These are phyloP conservation scores for Cerceris rybyensis DNA, from an alignment of 2,888 invertebrate genomes.

Conservation along the genomic window DNA sequence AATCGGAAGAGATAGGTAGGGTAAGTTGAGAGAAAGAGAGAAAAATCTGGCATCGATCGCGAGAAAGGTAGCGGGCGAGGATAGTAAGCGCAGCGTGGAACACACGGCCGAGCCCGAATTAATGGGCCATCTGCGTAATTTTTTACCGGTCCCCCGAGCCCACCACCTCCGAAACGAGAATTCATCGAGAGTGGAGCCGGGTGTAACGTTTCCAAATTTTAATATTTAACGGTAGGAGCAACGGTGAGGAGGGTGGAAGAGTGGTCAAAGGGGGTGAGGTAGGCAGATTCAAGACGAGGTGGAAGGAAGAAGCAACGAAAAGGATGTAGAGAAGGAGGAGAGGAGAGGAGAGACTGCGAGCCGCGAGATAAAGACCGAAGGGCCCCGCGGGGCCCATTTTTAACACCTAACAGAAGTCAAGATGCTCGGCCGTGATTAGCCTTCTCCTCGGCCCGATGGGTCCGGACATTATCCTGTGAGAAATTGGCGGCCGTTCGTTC, in stretches of 20 bases:
- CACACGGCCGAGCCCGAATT: constrained; percentile 37
- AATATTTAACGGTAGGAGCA: constrained; percentile 64
- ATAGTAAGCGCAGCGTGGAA: constrained; percentile 7
- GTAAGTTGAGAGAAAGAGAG: neutral
- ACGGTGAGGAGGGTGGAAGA: neutral
- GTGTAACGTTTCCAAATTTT: constrained; percentile 72
- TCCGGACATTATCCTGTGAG: constrained; percentile 75
- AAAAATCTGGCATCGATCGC: constrained; percentile 21
- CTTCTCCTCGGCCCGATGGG: constrained; percentile 57
- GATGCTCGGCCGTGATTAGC: constrained; percentile 75
- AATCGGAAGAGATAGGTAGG: too few relatives aligned
- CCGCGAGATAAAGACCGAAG: constrained; percentile 70
- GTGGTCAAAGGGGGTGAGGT: neutral
- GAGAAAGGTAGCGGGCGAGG: constrained; percentile 45
- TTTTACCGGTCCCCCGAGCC: constrained; percentile 37
- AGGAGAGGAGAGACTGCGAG: constrained; percentile 34
- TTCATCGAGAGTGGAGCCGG: constrained; percentile 39
- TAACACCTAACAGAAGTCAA: constrained; percentile 79
- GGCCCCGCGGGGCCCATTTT: constrained; percentile 75
- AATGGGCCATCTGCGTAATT: constrained; percentile 55
- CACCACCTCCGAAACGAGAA: constrained; percentile 26
- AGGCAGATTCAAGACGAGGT: constrained; percentile 4
- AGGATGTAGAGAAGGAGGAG: constrained; percentile 38
- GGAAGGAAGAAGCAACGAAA: constrained; percentile 5
- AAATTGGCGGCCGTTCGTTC: constrained; percentile 75